Conservation (phyloP, 1,140 invertebrate species). For the Adoxophyes honmai region DNA sequence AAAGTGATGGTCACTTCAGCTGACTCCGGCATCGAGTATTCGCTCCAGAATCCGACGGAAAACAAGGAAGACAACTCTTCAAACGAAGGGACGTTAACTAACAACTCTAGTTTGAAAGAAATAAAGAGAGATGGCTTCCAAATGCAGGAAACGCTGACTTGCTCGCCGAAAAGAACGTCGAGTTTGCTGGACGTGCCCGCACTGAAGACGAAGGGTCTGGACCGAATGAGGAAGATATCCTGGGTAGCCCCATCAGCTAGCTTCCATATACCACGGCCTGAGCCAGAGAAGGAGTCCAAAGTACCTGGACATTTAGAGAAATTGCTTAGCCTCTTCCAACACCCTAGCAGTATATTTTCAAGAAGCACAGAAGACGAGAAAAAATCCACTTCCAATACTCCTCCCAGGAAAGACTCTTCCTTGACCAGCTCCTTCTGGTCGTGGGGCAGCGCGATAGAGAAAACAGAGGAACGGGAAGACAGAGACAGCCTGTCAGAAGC, state of each 20-base stretch:
- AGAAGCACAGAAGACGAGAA: slow-evolving; percentile 56
- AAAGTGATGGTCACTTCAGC: slow-evolving; percentile 70
- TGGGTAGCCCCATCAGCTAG: slow-evolving; percentile 74
- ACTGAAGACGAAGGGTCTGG: slow-evolving; percentile 57
- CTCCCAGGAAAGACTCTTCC: slow-evolving; percentile 66
- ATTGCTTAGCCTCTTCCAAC: slow-evolving; percentile 77
- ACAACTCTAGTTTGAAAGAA: slow-evolving; percentile 63
- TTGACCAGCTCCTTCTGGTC: slow-evolving; percentile 71
- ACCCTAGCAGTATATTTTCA: slow-evolving; percentile 75
- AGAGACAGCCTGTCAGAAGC: slow-evolving; percentile 55
- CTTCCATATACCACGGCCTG: slow-evolving; percentile 56
- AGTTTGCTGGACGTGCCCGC: slow-evolving; percentile 69
- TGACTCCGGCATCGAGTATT: slow-evolving; percentile 72
- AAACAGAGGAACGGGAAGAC: slow-evolving; percentile 48
- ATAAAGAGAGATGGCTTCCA: slow-evolving; percentile 35
- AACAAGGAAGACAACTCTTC: slow-evolving; percentile 63
- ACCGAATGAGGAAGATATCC: slow-evolving; percentile 75
- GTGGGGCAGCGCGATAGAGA: slow-evolving; percentile 58
- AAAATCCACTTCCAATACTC: slow-evolving; percentile 55
- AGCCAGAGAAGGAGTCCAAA: slow-evolving; percentile 58
- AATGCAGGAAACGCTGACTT: slow-evolving; percentile 50
- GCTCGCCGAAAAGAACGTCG: slow-evolving; percentile 55
- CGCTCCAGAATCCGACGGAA: slow-evolving; percentile 58
- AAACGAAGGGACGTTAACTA: slow-evolving; percentile 72
- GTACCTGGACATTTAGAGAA: slow-evolving; percentile 76